A percentile compares a stretch with the other conserved stretches of the same genome.
phyloP scores from a whole-genome alignment of 2,888 invertebrate genomes.

The Macrosiphum euphorbiae region DNA sequence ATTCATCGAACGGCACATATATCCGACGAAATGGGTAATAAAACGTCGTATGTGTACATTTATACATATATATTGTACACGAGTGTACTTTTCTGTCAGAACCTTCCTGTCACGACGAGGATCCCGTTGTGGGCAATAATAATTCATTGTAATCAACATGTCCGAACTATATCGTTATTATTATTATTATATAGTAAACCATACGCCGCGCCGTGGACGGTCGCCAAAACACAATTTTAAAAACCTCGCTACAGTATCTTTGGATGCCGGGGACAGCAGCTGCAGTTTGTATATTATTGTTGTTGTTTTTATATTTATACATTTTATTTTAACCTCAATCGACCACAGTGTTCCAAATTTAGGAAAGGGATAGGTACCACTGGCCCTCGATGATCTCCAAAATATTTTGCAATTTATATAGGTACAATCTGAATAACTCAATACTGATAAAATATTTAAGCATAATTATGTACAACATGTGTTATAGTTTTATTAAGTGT shows the following conservation, averaged over 20 bases:
- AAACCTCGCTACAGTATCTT: not conserved
- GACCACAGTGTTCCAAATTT: conserved; percentile 24
- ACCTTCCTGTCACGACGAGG: not conserved
- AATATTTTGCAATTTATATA: not conserved
- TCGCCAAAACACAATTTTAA: conserved; percentile 52
- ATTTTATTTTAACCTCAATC: conserved; percentile 48
- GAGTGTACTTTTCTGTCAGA: not conserved
- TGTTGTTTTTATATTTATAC: conserved; percentile 51
- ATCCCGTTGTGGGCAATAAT: conserved; percentile 8
- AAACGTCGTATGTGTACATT: not conserved
- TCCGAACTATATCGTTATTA: not conserved
- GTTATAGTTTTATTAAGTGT: not conserved
- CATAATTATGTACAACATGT: not conserved
- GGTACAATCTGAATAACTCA: not conserved
- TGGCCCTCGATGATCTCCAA: not conserved
- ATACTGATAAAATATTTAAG: not conserved
- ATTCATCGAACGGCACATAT: conserved; percentile 9
- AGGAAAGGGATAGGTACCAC: not conserved
- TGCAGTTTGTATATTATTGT: conserved; percentile 11
- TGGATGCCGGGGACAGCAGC: not conserved
- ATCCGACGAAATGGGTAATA: not conserved
- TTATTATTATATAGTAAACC: not conserved
- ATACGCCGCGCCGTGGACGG: not conserved
- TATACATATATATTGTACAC: not conserved
- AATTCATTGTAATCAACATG: conserved; percentile 35